A percentile compares a stretch with the other conserved stretches of the same genome.
Evolutionary conservation across 2,888 invertebrate species (phyloP).

Genomic region (Xiphydria camelus): DNA sequence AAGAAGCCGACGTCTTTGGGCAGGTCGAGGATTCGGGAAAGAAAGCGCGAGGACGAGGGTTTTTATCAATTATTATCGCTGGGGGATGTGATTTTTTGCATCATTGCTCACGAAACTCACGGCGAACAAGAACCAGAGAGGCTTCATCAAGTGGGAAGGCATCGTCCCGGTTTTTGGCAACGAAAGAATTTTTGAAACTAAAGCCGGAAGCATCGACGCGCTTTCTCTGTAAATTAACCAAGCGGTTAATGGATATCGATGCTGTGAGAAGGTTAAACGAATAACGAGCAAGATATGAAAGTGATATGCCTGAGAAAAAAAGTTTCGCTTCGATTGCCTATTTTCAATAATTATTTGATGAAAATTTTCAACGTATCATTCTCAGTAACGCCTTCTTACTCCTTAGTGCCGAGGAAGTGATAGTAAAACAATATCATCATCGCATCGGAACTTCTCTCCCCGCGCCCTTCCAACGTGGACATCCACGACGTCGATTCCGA

Average conservation of each 20-base stretch:
- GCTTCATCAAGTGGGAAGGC: constrained; percentile 21
- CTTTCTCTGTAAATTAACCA: background rate
- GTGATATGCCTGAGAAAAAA: too few relatives aligned
- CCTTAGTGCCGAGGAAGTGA: constrained; percentile 29
- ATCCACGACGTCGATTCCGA: constrained; percentile 17
- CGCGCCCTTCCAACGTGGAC: background rate
- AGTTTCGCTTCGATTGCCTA: too few relatives aligned
- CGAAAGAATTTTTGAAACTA: background rate
- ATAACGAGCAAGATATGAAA: too few relatives aligned
- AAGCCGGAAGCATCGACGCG: background rate
- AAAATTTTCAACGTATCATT: background rate
- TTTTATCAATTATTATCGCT: too few relatives aligned
- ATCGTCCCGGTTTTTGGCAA: background rate
- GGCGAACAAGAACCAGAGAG: constrained; percentile 35
- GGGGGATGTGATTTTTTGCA: background rate
- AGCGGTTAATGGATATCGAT: too few relatives aligned
- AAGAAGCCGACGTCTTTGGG: constrained; percentile 20
- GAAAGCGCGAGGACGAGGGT: too few relatives aligned
- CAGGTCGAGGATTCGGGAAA: background rate
- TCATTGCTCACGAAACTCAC: constrained; percentile 14
- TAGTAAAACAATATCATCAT: constrained; percentile 30
- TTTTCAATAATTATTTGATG: background rate
- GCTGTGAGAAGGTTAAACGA: too few relatives aligned
- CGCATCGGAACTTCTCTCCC: constrained; percentile 13
- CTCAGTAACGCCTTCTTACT: constrained; percentile 17